Percentiles rank a stretch among this genome's conserved stretches.
phyloP scores from a whole-genome alignment of 2,797 vertebrate genomes.

The Pseudopleuronectes americanus region DNA sequence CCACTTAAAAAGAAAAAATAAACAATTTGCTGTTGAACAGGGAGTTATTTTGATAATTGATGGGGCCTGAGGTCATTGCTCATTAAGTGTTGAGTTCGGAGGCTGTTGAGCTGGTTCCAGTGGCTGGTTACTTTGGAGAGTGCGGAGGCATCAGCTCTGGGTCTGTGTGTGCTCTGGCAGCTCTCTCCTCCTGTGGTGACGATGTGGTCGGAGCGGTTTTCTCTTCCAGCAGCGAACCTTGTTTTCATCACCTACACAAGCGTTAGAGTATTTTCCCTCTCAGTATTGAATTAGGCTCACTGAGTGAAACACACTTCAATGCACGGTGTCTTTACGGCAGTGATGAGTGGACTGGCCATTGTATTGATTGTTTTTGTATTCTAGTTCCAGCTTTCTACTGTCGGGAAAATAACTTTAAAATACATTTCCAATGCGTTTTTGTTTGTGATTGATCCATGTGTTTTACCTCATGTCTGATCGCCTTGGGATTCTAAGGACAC shows the following conservation, averaged over 20 bases:
- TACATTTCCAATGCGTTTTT: not conserved
- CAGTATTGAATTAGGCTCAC: not conserved
- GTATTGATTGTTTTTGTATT: not conserved
- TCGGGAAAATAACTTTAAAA: not conserved
- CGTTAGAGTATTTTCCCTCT: conserved; percentile 1
- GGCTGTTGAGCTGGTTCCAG: conserved; percentile 29
- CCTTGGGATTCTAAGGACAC: not conserved
- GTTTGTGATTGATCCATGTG: not conserved
- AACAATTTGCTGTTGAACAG: conserved; percentile 15
- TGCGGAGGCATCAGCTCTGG: conserved; percentile 10
- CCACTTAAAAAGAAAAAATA: conserved; percentile 14
- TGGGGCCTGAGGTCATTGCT: conserved; percentile 34
- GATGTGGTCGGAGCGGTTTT: conserved; percentile 24
- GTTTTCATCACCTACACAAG: conserved; percentile 40
- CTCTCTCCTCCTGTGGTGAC: conserved; percentile 17
- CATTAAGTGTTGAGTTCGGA: conserved; percentile 7
- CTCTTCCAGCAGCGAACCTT: conserved; percentile 23
- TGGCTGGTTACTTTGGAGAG: conserved; percentile 26
- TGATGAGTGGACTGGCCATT: not conserved
- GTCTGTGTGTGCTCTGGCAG: conserved; percentile 30
- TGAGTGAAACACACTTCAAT: too few species aligned
- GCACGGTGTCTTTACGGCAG: not conserved
- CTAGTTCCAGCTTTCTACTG: not conserved
- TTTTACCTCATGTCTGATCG: not conserved
- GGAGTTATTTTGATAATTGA: conserved; percentile 29